phyloP scores from a whole-genome alignment of 1,140 invertebrate genomes.

The Bradynema listronoti region DNA sequence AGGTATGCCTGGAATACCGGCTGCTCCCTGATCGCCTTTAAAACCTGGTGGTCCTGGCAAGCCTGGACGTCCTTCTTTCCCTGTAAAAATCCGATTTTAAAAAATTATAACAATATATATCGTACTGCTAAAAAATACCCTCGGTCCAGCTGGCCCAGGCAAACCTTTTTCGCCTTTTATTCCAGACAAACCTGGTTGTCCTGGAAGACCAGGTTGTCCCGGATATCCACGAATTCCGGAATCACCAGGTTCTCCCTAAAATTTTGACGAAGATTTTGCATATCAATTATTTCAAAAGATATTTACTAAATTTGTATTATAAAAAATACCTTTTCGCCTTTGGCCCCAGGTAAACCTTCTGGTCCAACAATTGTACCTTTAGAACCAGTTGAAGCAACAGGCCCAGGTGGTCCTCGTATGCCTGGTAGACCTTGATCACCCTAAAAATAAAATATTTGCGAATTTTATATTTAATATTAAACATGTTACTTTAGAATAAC shows the following conservation, averaged over 20 bases:
- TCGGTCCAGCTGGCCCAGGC: slow-evolving; percentile 54
- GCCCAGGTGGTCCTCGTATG: slow-evolving; percentile 49
- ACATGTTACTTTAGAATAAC: not conserved
- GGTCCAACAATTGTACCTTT: slow-evolving; percentile 57
- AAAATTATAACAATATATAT: not conserved
- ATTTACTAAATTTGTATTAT: slow-evolving; percentile 2
- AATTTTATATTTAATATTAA: not conserved
- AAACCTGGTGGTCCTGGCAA: slow-evolving; percentile 51
- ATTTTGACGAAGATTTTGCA: slow-evolving; percentile 2
- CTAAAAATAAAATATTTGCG: slow-evolving; percentile 39
- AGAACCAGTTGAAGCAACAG: slow-evolving; percentile 32
- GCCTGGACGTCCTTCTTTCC: slow-evolving; percentile 55
- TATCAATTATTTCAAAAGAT: not conserved
- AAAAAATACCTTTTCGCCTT: slow-evolving; percentile 53
- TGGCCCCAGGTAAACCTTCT: slow-evolving; percentile 46
- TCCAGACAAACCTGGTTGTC: slow-evolving; percentile 52
- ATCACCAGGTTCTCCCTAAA: slow-evolving; percentile 57
- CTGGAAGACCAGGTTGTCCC: slow-evolving; percentile 48
- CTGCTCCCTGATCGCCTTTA: slow-evolving; percentile 54
- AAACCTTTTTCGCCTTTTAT: slow-evolving; percentile 58
- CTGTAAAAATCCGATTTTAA: slow-evolving; percentile 16
- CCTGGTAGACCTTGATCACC: slow-evolving; percentile 49
- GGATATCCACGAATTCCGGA: slow-evolving; percentile 52
- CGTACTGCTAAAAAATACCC: slow-evolving; percentile 29
- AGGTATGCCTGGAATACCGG: slow-evolving; percentile 52